Percentiles rank a stretch among this genome's conserved stretches.
Conservation (phyloP, 2,888 invertebrate genomes). For the Drosophila mettleri region DNA sequence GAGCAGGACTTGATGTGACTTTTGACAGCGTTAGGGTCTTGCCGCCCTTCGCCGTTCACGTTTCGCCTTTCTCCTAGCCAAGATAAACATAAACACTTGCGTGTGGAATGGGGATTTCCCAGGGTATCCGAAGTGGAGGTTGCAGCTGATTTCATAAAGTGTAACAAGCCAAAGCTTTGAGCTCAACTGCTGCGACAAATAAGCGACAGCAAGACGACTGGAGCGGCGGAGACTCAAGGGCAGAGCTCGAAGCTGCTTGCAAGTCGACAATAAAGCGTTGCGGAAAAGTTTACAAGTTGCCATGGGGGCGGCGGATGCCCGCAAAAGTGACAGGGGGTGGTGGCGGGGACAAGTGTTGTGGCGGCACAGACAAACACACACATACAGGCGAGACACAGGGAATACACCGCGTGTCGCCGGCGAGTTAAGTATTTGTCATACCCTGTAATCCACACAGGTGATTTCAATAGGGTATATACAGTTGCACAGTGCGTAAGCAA, state of each 20-base stretch:
- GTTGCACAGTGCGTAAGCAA: not conserved
- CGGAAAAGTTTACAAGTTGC: slow-evolving; percentile 69
- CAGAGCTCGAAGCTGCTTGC: slow-evolving; percentile 34
- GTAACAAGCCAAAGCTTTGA: slow-evolving; percentile 77
- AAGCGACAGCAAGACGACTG: slow-evolving; percentile 43
- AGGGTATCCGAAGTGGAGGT: slow-evolving; percentile 4
- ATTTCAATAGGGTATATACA: not conserved
- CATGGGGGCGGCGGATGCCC: slow-evolving; percentile 23
- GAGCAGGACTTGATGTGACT: slow-evolving; percentile 43
- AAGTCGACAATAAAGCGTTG: slow-evolving; percentile 61
- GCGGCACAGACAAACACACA: slow-evolving; percentile 40
- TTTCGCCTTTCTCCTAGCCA: slow-evolving; percentile 62
- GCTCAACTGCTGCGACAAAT: slow-evolving; percentile 73
- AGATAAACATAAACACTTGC: slow-evolving; percentile 80
- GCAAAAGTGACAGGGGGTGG: not conserved
- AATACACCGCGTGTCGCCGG: slow-evolving; percentile 28
- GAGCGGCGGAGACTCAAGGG: not conserved
- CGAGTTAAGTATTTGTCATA: slow-evolving; percentile 72
- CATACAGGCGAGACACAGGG: slow-evolving; percentile 18
- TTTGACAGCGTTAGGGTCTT: slow-evolving; percentile 51
- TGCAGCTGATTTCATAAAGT: slow-evolving; percentile 78
- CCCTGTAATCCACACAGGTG: not conserved
- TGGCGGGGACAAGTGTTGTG: slow-evolving; percentile 24
- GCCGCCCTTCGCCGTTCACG: slow-evolving; percentile 40
- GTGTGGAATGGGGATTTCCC: slow-evolving; percentile 5